These are phyloP conservation scores for Lordiphosa andalusiaca DNA, from an alignment of 2,888 invertebrate species.

Conservation along the genomic window DNA sequence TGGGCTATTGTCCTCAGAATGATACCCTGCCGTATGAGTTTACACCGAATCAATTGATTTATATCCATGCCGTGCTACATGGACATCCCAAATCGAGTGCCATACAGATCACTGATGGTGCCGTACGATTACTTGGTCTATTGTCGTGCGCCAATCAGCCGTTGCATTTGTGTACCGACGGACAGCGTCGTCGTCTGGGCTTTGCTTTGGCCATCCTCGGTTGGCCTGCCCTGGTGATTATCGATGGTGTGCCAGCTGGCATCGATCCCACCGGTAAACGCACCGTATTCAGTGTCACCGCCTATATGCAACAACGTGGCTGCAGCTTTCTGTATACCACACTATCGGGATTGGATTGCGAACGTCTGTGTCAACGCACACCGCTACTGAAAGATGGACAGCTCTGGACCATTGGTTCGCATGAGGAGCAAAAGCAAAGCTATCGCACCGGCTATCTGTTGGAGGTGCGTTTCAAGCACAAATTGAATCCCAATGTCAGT, in stretches of 20 bases:
- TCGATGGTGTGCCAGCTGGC: slow-evolving; percentile 51
- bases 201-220: slow-evolving; percentile 53
- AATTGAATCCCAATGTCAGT: slow-evolving; percentile 40
- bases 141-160: slow-evolving; percentile 23
- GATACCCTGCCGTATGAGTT: slow-evolving; percentile 25
- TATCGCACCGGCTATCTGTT: slow-evolving; percentile 45
- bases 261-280: slow-evolving; percentile 53
- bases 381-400: slow-evolving; percentile 40
- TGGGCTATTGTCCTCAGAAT: slow-evolving; percentile 57
- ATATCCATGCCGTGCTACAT: slow-evolving; percentile 33
- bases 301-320: slow-evolving; percentile 41
- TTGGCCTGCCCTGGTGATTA: slow-evolving; percentile 40
- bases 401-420: slow-evolving; percentile 35
- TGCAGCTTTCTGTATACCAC: slow-evolving; percentile 46
- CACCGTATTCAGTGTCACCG: slow-evolving; percentile 78
- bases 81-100: slow-evolving; percentile 26
- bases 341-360: slow-evolving; percentile 82
- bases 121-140: slow-evolving; percentile 54
- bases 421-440: not conserved
- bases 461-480: slow-evolving; percentile 53
- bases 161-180: slow-evolving; percentile 36
- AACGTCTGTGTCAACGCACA: slow-evolving; percentile 41
- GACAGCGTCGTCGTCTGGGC: slow-evolving; percentile 43
- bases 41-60: slow-evolving; percentile 49
- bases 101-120: slow-evolving; percentile 20